A percentile compares a stretch with the other conserved stretches of the same genome.
Evolutionary conservation across 2,888 invertebrate species (phyloP).

Genomic region (Agriopis marginaria): DNA sequence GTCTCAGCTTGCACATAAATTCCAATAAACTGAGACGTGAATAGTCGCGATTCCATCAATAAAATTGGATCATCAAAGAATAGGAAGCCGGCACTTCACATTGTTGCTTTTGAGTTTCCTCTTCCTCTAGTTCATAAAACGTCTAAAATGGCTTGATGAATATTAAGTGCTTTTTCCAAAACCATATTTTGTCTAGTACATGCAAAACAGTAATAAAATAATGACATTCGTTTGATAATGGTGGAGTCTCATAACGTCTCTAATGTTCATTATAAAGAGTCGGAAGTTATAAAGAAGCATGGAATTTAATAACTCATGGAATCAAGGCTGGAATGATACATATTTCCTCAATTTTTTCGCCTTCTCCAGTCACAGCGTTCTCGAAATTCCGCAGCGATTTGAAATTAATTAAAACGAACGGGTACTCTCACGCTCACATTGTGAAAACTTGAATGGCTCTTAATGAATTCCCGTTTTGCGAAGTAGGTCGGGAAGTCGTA

Average conservation of each 20-base stretch:
- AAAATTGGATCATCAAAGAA: constrained; percentile 75
- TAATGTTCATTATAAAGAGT: constrained; percentile 8
- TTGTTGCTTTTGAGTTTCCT: constrained; percentile 50
- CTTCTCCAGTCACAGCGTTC: constrained; percentile 29
- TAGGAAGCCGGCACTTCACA: constrained; percentile 63
- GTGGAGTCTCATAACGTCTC: not conserved
- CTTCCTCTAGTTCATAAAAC: constrained; percentile 8
- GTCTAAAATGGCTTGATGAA: not conserved
- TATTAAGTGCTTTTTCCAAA: not conserved
- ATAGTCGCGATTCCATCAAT: constrained; percentile 69
- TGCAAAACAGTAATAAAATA: not conserved
- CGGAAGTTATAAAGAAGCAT: constrained; percentile 9
- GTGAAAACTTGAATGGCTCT: constrained; percentile 81
- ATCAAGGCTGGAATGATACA: constrained; percentile 21
- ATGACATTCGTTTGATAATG: not conserved
- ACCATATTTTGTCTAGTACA: not conserved
- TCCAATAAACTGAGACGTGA: constrained; percentile 71
- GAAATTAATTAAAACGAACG: constrained; percentile 77
- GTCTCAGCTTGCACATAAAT: constrained; percentile 66
- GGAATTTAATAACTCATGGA: constrained; percentile 24
- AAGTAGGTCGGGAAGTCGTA: constrained; percentile 78
- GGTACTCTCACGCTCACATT: constrained; percentile 78
- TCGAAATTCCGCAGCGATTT: constrained; percentile 45
- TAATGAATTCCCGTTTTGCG: constrained; percentile 81
- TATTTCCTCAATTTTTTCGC: constrained; percentile 46